Percentiles rank a stretch among this genome's conserved stretches.
phyloP scores from a whole-genome alignment of 2,113 vertebrate genomes.

The Crotalus tigris region DNA sequence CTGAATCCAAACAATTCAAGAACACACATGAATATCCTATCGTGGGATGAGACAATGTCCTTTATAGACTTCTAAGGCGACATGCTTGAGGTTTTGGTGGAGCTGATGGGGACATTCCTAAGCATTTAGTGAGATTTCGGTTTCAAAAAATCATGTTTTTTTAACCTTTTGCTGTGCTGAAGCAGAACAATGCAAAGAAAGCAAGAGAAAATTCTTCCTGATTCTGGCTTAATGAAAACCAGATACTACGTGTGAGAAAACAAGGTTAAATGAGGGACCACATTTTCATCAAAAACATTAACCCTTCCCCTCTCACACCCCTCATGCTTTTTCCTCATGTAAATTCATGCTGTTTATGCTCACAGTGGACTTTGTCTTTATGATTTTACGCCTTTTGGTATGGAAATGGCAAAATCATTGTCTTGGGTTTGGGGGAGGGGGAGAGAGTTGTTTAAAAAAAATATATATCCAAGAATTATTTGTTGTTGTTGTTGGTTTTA shows the following conservation, averaged over 20 bases:
- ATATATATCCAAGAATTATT: slow-evolving; percentile 31
- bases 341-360: slow-evolving; percentile 51
- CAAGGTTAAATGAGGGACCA: not conserved
- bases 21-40: not conserved
- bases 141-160: slow-evolving; percentile 5
- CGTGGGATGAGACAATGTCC: not conserved
- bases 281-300: not conserved
- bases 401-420: slow-evolving; percentile 65
- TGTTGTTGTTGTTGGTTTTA: slow-evolving; percentile 69
- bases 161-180: not conserved
- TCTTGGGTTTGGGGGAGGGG: slow-evolving; percentile 55
- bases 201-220: not conserved
- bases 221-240: not conserved
- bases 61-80: not conserved
- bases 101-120: not conserved
- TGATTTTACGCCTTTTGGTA: slow-evolving; percentile 63
- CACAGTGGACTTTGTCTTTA: slow-evolving; percentile 56
- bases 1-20: not conserved
- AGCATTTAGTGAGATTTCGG: not conserved
- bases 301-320: not conserved
- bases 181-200: not conserved
- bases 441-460: not conserved
- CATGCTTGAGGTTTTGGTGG: not conserved
- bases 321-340: slow-evolving; percentile 38
- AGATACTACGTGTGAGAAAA: not conserved